phyloP scores from a whole-genome alignment of 2,113 vertebrate species.

The Pterocles orientalis region DNA sequence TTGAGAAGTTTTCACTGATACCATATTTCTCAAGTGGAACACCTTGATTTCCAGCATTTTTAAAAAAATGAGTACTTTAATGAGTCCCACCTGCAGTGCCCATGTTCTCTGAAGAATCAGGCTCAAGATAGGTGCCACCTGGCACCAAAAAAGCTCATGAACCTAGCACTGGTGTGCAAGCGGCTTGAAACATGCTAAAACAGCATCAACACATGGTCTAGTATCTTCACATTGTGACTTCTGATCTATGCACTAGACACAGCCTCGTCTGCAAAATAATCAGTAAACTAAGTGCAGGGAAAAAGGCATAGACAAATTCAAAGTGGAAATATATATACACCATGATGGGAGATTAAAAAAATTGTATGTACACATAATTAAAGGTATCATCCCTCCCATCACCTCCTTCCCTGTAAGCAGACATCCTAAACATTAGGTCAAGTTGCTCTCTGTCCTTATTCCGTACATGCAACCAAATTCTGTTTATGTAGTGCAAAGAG shows the following conservation, averaged over 20 bases:
- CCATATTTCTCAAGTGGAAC: neutral
- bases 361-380: neutral
- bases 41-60: neutral
- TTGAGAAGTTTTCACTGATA: neutral
- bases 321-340: neutral
- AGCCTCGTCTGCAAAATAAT: neutral
- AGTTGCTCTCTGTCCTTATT: neutral
- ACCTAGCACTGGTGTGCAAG: neutral
- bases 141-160: neutral
- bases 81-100: neutral
- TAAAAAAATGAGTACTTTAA: neutral
- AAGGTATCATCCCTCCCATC: neutral
- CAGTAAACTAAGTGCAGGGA: neutral
- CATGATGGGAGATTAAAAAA: neutral
- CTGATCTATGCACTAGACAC: neutral
- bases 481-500: neutral
- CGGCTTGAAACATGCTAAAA: neutral
- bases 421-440: neutral
- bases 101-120: neutral
- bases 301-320: neutral
- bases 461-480: neutral
- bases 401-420: neutral
- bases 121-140: neutral
- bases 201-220: neutral
- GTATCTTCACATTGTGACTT: neutral